Evolutionary conservation across 2,113 vertebrate genomes (phyloP), one percentile per base, ranked within the genome.

Genomic region (Grammomys dolichurus): DNA sequence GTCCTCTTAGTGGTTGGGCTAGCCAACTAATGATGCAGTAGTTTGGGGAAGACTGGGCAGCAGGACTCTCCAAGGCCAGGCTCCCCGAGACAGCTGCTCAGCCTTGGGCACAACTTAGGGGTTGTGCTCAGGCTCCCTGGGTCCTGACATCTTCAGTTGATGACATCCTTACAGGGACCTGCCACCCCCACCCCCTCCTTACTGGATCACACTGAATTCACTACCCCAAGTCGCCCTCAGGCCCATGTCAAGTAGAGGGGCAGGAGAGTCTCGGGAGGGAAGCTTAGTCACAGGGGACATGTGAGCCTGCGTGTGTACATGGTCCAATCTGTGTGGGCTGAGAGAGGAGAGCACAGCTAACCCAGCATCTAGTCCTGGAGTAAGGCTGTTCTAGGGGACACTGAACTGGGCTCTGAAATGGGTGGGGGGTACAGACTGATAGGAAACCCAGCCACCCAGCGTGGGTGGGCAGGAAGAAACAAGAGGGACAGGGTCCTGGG

Each of bases 271-370:
- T 72, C 40, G 5, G 65, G 65, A 17, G 89, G 28, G 16, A 40
- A n/a, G 76, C 48, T 26, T 22, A 56, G 77, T 5, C n/a, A 1
- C 65, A 58, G 43, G 54, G 36, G 9, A 16, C 3, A 0, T 72
- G 75, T 40, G 43, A 13, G 33, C 0, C 16, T 36, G 19, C 0
- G 3, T 40, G 16, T 3, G 2, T 51, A 3, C 43, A 2, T n/a
- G 65, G 3, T n/a, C 63, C 46, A 20, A 54, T 26, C 46, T 51
- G 65, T 36, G 46, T 19, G 86, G 63, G 33, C 81, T 28, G 33
- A 8, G 5, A 54, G 43, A 40, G n/a, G 11, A 3, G 33, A 67
- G 7, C 26, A 0, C 6, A 51, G 3, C 40, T 56, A 0, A 20
- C 58, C 82, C 14, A 1, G 76, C 0, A 0, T 63, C 2, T 4